Evolutionary conservation across 2,797 vertebrate species (phyloP).

Genomic region (Enteromius fasciolatus): DNA sequence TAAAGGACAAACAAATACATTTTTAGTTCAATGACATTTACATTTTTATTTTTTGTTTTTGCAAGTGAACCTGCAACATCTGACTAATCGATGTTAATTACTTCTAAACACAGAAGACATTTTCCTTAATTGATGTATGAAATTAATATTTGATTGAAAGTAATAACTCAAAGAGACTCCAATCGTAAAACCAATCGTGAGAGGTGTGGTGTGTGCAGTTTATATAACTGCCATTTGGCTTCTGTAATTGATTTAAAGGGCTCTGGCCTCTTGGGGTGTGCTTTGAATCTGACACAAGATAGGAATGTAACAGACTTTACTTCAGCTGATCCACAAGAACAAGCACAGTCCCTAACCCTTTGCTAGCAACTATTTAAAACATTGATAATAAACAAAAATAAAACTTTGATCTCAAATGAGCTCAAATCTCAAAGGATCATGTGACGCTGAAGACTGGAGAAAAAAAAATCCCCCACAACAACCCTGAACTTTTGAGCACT

Average conservation of each 20-base stretch:
- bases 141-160: constrained; percentile 41
- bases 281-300: constrained; percentile 68
- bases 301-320: constrained; percentile 73
- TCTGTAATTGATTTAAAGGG: constrained; percentile 70
- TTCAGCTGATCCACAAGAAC: constrained; percentile 62
- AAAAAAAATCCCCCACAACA: neutral
- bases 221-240: constrained; percentile 73
- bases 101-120: constrained; percentile 30
- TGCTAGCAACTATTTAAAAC: neutral
- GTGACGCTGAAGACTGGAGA: neutral
- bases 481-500: neutral
- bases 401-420: neutral
- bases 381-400: neutral
- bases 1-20: constrained; percentile 14
- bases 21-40: neutral
- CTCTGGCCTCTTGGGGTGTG: constrained; percentile 61
- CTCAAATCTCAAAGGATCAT: no score
- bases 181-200: constrained; percentile 51
- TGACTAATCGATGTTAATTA: constrained; percentile 27
- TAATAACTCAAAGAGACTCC: constrained; percentile 59
- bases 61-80: neutral
- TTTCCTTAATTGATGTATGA: constrained; percentile 27
- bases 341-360: neutral
- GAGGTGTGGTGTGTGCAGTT: constrained; percentile 62
- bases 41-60: constrained; percentile 14